phyloP scores from a whole-genome alignment of 2,888 invertebrate species.

The Lysandra bellargus region DNA sequence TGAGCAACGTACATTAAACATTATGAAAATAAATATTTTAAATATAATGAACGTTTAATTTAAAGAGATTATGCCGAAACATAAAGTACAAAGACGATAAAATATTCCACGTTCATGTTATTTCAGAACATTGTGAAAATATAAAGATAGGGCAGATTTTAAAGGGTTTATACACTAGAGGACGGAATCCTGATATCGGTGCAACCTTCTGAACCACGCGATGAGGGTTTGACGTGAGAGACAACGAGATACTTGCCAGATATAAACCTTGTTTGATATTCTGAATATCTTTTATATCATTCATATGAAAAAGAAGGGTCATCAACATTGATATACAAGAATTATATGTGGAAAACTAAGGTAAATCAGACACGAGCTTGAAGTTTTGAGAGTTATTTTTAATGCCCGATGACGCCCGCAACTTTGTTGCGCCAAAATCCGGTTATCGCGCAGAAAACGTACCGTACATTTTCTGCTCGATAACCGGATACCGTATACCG shows the following conservation, averaged over 20 bases:
- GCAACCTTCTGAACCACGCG: background rate
- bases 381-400: too few relatives aligned
- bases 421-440: too few relatives aligned
- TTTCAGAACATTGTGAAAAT: background rate
- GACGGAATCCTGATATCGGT: constrained; percentile 14
- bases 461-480: too few relatives aligned
- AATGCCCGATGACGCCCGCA: too few relatives aligned
- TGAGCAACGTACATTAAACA: background rate
- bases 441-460: too few relatives aligned
- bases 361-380: background rate
- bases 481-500: too few relatives aligned
- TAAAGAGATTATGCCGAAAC: background rate
- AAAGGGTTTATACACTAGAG: background rate
- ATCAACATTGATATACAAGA: background rate
- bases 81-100: background rate
- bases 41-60: background rate
- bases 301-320: background rate
- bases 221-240: constrained; percentile 12
- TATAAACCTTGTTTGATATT: constrained; percentile 3
- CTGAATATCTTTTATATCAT: constrained; percentile 5
- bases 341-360: background rate
- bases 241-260: constrained; percentile 21
- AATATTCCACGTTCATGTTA: background rate
- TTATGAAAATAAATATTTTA: background rate
- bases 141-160: background rate